These are phyloP conservation scores for Xiphophorus hellerii DNA, from an alignment of 2,113 vertebrate species.

Conservation along the genomic window DNA sequence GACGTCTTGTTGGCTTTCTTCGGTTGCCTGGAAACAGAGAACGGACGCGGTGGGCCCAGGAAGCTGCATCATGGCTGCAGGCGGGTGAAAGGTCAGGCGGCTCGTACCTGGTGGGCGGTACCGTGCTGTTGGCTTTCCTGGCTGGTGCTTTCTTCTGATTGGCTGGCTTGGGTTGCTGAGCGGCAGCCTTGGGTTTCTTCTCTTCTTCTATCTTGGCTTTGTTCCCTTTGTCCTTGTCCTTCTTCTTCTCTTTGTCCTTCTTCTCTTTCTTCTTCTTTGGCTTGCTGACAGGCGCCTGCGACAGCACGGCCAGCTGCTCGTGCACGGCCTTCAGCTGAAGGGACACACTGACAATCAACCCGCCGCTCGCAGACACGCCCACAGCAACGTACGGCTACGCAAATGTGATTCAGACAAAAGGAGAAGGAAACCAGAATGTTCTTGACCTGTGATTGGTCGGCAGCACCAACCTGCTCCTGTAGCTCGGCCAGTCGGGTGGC, in stretches of 20 bases:
- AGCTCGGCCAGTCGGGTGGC: slow-evolving; percentile 95
- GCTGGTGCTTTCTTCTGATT: slow-evolving; percentile 89
- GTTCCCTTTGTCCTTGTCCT: slow-evolving; percentile 86
- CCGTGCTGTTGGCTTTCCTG: slow-evolving; percentile 92
- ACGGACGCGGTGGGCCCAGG: neutral
- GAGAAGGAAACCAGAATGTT: slow-evolving; percentile 64
- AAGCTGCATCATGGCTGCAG: neutral
- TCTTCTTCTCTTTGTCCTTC: slow-evolving; percentile 91
- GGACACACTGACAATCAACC: slow-evolving; percentile 61
- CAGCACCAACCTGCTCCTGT: slow-evolving; percentile 94
- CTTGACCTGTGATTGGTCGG: slow-evolving; percentile 76
- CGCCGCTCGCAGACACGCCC: neutral
- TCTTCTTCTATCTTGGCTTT: slow-evolving; percentile 90
- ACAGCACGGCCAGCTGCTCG: slow-evolving; percentile 96
- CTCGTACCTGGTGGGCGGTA: slow-evolving; percentile 73
- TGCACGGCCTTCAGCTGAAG: slow-evolving; percentile 95
- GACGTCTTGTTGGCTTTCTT: slow-evolving; percentile 88
- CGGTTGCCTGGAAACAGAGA: slow-evolving; percentile 82
- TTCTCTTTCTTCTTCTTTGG: slow-evolving; percentile 99
- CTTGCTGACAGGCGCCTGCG: slow-evolving; percentile 97
- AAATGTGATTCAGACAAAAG: slow-evolving; percentile 25
- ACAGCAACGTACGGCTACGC: slow-evolving; percentile 9
- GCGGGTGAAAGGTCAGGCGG: neutral
- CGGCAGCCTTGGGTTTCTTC: slow-evolving; percentile 85
- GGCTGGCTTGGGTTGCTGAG: slow-evolving; percentile 83